These are phyloP conservation scores for Daubentonia madagascariensis DNA, from an alignment of 2,113 vertebrate genomes.

Conservation along the genomic window DNA sequence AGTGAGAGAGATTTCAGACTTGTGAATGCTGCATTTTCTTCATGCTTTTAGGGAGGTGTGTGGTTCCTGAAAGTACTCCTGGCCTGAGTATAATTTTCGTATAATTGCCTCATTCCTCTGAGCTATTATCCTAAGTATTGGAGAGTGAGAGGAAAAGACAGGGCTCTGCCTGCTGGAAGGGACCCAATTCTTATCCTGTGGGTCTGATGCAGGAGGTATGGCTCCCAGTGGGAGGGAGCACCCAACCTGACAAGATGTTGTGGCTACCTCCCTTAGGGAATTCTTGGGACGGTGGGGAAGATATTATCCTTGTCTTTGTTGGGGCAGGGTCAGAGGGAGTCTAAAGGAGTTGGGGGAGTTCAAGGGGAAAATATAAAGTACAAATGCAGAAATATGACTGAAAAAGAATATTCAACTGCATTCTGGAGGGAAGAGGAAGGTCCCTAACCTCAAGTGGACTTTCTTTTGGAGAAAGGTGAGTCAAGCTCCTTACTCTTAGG, in stretches of 20 bases:
- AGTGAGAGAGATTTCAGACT: background rate
- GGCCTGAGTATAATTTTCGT: background rate
- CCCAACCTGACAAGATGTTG: rapidly evolving
- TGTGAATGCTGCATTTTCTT: background rate
- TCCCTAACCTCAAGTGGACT: background rate
- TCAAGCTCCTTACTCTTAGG: background rate
- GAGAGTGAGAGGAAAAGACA: background rate
- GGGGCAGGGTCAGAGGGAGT: background rate
- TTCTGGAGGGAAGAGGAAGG: background rate
- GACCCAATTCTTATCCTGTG: background rate
- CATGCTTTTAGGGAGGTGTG: background rate
- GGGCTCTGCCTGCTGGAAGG: background rate
- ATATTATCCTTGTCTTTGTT: background rate
- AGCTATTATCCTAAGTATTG: background rate
- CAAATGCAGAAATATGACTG: background rate
- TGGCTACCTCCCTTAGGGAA: background rate
- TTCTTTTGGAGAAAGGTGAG: background rate
- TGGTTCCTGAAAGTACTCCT: background rate
- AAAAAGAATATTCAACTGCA: background rate
- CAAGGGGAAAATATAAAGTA: background rate
- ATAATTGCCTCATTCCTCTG: background rate
- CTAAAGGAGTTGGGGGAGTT: background rate
- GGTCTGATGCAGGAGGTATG: background rate
- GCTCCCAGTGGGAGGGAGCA: background rate
- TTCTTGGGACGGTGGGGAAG: background rate